These are phyloP conservation scores for Rhimphoctona megacephalus DNA, from an alignment of 2,888 invertebrate genomes.

Conservation along the genomic window DNA sequence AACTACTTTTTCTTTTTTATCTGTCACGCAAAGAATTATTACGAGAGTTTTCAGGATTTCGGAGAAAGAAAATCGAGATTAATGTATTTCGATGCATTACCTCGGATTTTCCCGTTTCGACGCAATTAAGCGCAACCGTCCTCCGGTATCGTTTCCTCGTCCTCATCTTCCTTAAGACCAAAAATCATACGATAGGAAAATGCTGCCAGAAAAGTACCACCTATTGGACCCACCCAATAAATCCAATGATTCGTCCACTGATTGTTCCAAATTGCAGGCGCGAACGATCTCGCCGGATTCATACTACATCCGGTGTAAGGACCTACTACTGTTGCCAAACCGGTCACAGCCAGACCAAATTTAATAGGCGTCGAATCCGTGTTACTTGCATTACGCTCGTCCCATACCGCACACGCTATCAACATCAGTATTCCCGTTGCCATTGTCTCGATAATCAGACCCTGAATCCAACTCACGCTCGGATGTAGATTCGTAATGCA, in stretches of 20 bases:
- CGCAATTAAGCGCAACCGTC: slow-evolving; percentile 77
- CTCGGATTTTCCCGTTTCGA: slow-evolving; percentile 76
- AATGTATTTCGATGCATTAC: slow-evolving; percentile 61
- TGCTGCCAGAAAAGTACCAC: slow-evolving; percentile 78
- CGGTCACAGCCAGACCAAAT: slow-evolving; percentile 83
- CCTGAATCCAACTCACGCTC: slow-evolving; percentile 78
- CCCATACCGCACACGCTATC: slow-evolving; percentile 84
- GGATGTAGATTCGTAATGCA: slow-evolving; percentile 81
- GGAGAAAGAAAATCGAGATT: background rate
- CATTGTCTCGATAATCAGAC: slow-evolving; percentile 82
- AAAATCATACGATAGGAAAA: slow-evolving; percentile 79
- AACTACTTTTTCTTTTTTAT: background rate
- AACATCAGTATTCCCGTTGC: slow-evolving; percentile 83
- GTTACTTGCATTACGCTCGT: slow-evolving; percentile 81
- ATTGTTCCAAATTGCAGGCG: slow-evolving; percentile 83
- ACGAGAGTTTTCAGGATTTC: slow-evolving; percentile 18
- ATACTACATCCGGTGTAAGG: slow-evolving; percentile 89
- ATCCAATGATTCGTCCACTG: slow-evolving; percentile 82
- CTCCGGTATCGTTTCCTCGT: slow-evolving; percentile 72
- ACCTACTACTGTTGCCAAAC: slow-evolving; percentile 82
- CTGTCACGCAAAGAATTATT: background rate
- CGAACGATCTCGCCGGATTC: slow-evolving; percentile 88
- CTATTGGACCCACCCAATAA: slow-evolving; percentile 83
- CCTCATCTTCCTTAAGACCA: slow-evolving; percentile 69
- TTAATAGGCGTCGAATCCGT: slow-evolving; percentile 83